A percentile compares a stretch with the other conserved stretches of the same genome.
phyloP scores from a whole-genome alignment of 2,888 invertebrate species.

The Shargacucullia verbasci region DNA sequence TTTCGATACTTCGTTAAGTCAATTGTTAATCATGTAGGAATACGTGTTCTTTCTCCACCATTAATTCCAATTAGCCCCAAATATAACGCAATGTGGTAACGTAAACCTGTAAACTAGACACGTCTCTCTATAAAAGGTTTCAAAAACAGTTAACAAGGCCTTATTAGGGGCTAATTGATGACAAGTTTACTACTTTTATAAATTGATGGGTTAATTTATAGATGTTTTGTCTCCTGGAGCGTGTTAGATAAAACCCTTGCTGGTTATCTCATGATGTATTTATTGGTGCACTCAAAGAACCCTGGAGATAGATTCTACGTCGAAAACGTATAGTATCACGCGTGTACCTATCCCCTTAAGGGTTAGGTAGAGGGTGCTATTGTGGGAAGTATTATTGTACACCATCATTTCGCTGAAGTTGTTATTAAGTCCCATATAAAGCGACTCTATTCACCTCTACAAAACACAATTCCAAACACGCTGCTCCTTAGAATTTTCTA shows the following conservation, averaged over 20 bases:
- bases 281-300: constrained; percentile 69
- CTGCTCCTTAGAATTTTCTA: too few relatives aligned
- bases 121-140: constrained; percentile 61
- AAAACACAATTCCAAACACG: too few relatives aligned
- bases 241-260: constrained; percentile 67
- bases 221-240: constrained; percentile 73
- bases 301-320: constrained; percentile 37
- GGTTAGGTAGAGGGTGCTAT: too few relatives aligned
- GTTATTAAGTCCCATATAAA: too few relatives aligned
- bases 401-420: too few relatives aligned
- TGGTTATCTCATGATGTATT: constrained; percentile 70
- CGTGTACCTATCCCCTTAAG: too few relatives aligned
- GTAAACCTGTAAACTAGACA: constrained; percentile 52
- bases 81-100: constrained; percentile 24
- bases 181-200: constrained; percentile 78
- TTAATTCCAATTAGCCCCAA: constrained; percentile 5
- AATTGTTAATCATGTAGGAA: too few relatives aligned
- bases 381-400: too few relatives aligned
- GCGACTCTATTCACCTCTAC: too few relatives aligned
- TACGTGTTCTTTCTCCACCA: background rate
- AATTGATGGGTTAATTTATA: constrained; percentile 75
- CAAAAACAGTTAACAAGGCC: constrained; percentile 71
- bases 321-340: too few relatives aligned
- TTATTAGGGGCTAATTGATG: constrained; percentile 77
- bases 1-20: too few relatives aligned